Evolutionary conservation across 2,797 vertebrate species (phyloP).

Genomic region (Labroides dimidiatus): DNA sequence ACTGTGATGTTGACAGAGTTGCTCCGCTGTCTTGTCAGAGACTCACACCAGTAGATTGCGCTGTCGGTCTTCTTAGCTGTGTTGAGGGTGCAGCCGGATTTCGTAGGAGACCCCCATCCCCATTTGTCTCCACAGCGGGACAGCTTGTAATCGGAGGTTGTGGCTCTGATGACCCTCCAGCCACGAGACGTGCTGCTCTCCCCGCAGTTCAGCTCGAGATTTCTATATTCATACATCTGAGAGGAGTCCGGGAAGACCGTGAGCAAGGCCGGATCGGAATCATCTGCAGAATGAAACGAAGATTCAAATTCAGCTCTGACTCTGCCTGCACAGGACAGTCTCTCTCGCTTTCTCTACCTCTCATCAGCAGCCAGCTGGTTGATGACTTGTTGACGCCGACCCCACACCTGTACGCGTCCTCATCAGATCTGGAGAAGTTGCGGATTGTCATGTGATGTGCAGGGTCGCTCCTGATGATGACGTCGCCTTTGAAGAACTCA

Average conservation of each 20-base stretch:
- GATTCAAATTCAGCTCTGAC: not conserved
- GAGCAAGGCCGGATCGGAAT: not conserved
- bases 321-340: too few relatives aligned
- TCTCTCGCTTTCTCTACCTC: not conserved
- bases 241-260: not conserved
- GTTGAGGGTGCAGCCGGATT: not conserved
- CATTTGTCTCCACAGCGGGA: not conserved
- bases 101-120: rapidly evolving
- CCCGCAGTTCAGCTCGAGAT: conserved; percentile 13
- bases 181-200: not conserved
- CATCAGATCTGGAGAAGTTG: not conserved
- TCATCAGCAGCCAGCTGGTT: conserved; percentile 29
- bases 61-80: conserved; percentile 25
- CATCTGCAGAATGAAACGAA: not conserved
- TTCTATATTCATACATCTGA: conserved; percentile 35
- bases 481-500: conserved; percentile 16
- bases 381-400: not conserved
- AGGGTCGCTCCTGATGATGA: rapidly evolving
- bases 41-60: conserved; percentile 57
- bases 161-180: conserved; percentile 28
- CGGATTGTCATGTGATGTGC: not conserved
- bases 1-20: conserved; percentile 23
- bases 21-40: conserved; percentile 16
- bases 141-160: rapidly evolving
- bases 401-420: conserved; percentile 21